Evolutionary conservation across 1,140 invertebrate species (phyloP), one percentile per base, ranked within the genome.

Genomic region (Coelopa frigida): DNA sequence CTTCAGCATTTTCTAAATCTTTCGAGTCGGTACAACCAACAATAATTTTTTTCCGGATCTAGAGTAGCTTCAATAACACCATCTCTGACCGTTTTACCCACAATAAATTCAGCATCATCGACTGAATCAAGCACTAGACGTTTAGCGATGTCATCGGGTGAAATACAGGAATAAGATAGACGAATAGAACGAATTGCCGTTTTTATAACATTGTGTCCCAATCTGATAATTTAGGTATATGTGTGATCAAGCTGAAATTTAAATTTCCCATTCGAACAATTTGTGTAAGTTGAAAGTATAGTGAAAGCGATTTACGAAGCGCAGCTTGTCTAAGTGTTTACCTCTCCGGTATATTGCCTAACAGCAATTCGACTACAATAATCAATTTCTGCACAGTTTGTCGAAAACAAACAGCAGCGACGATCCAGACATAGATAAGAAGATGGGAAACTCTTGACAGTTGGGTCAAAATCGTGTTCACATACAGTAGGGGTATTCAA

Each of bases 171-270:
- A 71, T 99, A 99, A 1, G 94, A 96, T 2, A 95, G 68, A 11
- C 92, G 94, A 70, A 99, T 98, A 47, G 93, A 93, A 31, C 96
- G 78, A 36, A 99, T 91, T 0, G 95, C 96, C 5, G 96, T 99
- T 72, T 98, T 99, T 61, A 99, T 99, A 2, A 99, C 97, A 77
- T 99, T 99, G 67, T 99, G 96, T 45, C 94, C 80, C 15, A 99
- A 72, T 49, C 94, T 81, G 15, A 98, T 76, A 59, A 98, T 98
- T 23, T 98, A 70, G 37, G 92, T 96, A 58, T 92, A 98, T 0
- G 94, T 98, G 59, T 96, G 84, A 72, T 98, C 94, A 46, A 75
- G 73, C 31, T 85, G 81, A 56, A 94, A 94, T 60, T 90, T 86
- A 99, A 73, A 72, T 98, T 94, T 20, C 97, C 96, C 55, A 94